Base-by-base conservation (phyloP, 2,797 vertebrate species). In the Emydoidea blandingii region DNA sequence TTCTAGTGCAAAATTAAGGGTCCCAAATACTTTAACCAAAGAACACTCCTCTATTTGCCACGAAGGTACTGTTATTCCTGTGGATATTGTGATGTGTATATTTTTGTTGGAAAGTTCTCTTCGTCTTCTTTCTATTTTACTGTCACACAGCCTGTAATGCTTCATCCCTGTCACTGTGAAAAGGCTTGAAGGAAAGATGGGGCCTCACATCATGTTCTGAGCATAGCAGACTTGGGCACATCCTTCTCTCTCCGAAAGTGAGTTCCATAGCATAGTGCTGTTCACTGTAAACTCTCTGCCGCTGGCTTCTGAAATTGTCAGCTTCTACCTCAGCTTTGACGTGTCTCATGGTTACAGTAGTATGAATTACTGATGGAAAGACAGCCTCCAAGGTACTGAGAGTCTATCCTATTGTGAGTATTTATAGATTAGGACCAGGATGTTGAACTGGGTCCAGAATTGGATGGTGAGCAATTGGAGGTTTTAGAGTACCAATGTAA, bases 221-320 rank as follows among this genome's bases (percentile, higher is more conserved):
- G 68, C 57, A 62, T 86, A 53, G 31, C 3, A 41, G 59, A 10
- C 65, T 91, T 92, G 84, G 53, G 16, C 14, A 18, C 10, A 0
- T 89, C 88, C 79, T 94, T 62, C 41, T 81, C 74, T 91, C 68
- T 34, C 10, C 81, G 34, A 85, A 34, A 25, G 6, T 14, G 10
- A 37, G 5, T 57, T 21, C 41, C 53, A 74, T 23, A 44, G 5
- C 12, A 41, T 23, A 44, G 37, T 41, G 10, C 41, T 74, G 68
- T 44, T 79, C 74, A 25, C 82, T 76, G 57, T 34, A 50, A 2
- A 3, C 16, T 57, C 81, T 83, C 0, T 41, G 21, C 27, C 14
- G 83, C 82, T 59, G 65, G 18, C 59, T 86, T 53, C 90, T 94
- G 49, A 52, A 89, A 86, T 68, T 44, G 65, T 95, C 79, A 74